These are phyloP conservation scores for Drosophila sordidula DNA, from an alignment of 2,888 invertebrate genomes.

Conservation along the genomic window DNA sequence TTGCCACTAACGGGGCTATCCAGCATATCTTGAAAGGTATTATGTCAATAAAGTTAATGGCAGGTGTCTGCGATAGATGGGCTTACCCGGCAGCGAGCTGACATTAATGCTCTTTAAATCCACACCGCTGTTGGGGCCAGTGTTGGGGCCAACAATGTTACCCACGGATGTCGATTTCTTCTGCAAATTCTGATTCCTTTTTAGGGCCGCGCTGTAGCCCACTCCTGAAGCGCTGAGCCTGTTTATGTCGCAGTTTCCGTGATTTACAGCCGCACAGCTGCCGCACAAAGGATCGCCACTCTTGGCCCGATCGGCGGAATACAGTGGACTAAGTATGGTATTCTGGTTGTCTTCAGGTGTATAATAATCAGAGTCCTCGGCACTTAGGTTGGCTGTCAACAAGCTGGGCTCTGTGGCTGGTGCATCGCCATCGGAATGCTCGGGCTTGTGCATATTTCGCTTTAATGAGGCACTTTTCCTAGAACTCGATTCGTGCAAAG, in stretches of 20 bases:
- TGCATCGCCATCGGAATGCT: constrained; percentile 34
- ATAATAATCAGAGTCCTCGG: constrained; percentile 92
- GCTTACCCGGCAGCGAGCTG: constrained; percentile 87
- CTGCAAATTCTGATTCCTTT: constrained; percentile 81
- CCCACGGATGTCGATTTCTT: constrained; percentile 84
- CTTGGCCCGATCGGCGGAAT: constrained; percentile 80
- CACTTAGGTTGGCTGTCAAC: constrained; percentile 73
- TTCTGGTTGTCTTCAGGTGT: constrained; percentile 91
- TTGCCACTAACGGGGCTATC: constrained; percentile 89
- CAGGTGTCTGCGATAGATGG: neutral
- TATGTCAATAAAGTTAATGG: neutral
- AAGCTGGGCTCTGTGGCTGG: constrained; percentile 29
- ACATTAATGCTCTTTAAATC: constrained; percentile 87
- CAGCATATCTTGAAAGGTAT: constrained; percentile 75
- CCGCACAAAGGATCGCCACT: constrained; percentile 66
- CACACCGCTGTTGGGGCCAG: constrained; percentile 48
- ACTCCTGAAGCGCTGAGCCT: constrained; percentile 37
- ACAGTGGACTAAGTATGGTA: constrained; percentile 88
- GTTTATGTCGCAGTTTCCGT: constrained; percentile 18
- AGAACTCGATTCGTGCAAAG: constrained; percentile 43
- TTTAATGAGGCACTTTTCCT: constrained; percentile 51
- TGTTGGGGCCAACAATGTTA: constrained; percentile 80
- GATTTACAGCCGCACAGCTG: constrained; percentile 22
- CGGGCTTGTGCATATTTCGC: constrained; percentile 36
- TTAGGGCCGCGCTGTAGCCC: constrained; percentile 65